These are phyloP conservation scores for Bombus ignitus DNA, from an alignment of 1,140 invertebrate species.

Conservation along the genomic window DNA sequence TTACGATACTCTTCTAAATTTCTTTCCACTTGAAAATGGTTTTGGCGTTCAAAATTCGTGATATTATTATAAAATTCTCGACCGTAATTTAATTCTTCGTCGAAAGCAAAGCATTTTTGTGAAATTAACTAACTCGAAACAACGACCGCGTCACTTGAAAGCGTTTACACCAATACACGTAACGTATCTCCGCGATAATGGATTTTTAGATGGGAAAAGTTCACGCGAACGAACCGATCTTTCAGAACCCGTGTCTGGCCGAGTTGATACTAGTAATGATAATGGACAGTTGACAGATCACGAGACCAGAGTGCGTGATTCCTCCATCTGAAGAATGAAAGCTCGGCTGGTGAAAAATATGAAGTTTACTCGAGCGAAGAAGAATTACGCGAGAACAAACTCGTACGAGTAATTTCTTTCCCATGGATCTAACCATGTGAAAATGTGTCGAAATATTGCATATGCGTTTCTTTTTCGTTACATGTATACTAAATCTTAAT, in stretches of 20 bases:
- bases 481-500: too few species aligned
- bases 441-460: neutral
- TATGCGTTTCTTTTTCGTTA: too few species aligned
- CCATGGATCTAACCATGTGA: neutral
- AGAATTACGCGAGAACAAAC: neutral
- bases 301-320: neutral
- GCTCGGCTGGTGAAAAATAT: neutral
- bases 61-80: neutral
- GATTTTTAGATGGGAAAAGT: neutral
- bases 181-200: neutral
- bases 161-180: neutral
- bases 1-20: neutral
- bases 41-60: neutral
- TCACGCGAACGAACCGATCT: neutral
- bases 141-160: neutral
- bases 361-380: neutral
- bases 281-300: slow-evolving; percentile 12
- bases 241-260: neutral
- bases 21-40: neutral
- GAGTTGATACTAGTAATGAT: neutral
- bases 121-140: neutral
- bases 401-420: neutral
- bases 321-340: neutral
- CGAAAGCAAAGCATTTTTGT: neutral
- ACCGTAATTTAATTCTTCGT: neutral